phyloP scores from a whole-genome alignment of 2,797 vertebrate genomes.

The Cossypha heuglini region DNA sequence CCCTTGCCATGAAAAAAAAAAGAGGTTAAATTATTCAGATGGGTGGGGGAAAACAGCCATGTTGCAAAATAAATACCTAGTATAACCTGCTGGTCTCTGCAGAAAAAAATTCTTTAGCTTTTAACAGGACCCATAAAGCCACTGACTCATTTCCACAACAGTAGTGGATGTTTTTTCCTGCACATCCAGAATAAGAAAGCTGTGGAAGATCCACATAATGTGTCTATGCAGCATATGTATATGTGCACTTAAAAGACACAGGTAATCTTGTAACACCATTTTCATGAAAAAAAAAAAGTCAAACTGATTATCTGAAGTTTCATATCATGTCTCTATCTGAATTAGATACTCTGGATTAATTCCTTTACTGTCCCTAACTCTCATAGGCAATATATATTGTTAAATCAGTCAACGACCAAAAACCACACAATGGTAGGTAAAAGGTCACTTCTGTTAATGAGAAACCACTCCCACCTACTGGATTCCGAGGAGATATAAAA shows the following conservation, averaged over 20 bases:
- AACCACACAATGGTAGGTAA: neutral
- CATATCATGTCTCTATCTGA: neutral
- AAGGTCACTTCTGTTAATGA: neutral
- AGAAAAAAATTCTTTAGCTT: neutral
- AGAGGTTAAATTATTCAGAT: neutral
- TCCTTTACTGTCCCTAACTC: neutral
- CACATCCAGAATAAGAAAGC: neutral
- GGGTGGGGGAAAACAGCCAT: neutral
- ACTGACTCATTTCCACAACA: neutral
- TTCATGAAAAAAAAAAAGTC: neutral
- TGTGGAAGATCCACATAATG: neutral
- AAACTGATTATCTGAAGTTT: neutral
- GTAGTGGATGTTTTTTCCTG: neutral
- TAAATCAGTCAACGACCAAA: neutral
- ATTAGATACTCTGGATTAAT: neutral
- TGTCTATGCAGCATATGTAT: neutral
- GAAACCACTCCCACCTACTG: neutral
- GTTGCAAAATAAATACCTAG: neutral
- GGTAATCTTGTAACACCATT: neutral
- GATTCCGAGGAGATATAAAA: neutral
- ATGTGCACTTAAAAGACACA: neutral
- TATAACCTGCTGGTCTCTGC: neutral
- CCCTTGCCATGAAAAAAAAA: neutral
- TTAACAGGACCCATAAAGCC: neutral
- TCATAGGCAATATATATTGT: neutral